These are phyloP conservation scores for Eulemur mongoz DNA, from an alignment of 2,797 vertebrate genomes.

Conservation along the genomic window DNA sequence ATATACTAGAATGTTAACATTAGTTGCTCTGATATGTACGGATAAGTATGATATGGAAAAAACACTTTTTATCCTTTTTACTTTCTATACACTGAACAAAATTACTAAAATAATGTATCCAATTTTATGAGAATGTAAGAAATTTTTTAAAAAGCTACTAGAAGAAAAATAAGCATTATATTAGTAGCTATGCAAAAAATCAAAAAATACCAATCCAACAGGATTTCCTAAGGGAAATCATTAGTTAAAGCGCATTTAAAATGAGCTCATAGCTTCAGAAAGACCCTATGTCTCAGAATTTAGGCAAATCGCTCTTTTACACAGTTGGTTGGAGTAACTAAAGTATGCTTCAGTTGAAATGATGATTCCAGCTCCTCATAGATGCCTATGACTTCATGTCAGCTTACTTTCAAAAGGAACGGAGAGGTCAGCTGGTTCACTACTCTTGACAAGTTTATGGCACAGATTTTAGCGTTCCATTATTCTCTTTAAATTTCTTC, in stretches of 20 bases:
- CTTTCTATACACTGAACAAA: background rate
- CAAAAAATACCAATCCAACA: background rate
- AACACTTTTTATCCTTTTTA: background rate
- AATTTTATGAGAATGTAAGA: background rate
- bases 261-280: background rate
- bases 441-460: background rate
- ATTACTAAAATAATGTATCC: slow-evolving; percentile 39
- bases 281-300: background rate
- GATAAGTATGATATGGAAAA: background rate
- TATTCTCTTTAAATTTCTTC: background rate
- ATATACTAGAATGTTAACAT: background rate
- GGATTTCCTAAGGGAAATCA: slow-evolving; percentile 27
- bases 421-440: background rate
- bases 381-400: background rate
- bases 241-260: slow-evolving; percentile 28
- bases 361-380: background rate
- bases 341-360: background rate
- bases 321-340: background rate
- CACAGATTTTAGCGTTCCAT: background rate
- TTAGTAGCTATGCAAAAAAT: background rate
- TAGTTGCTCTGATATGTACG: background rate
- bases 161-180: slow-evolving; percentile 15
- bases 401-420: background rate
- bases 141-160: slow-evolving; percentile 10
- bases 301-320: background rate